Evolutionary conservation across 2,888 invertebrate genomes (phyloP), one percentile per base, ranked within the genome.

Genomic region (Baccha elongata): DNA sequence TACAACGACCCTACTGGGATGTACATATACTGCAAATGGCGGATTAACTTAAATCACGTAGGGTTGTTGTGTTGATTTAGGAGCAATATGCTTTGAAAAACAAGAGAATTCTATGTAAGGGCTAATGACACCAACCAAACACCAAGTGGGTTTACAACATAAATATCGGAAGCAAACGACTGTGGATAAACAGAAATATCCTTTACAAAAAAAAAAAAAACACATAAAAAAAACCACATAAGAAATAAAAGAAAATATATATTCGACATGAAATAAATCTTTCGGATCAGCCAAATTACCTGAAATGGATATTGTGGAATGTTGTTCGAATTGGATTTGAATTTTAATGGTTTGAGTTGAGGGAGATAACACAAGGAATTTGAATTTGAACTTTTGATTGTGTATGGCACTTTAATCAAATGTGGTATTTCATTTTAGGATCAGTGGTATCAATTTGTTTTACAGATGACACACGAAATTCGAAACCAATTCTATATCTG

Each of bases 21-120:
- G 17, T 11, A 3, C 7, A 42, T 17, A 50, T 48, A 48, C 48
- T 64, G 55, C 62, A 80, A 80, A 80, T 69, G 50, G 74, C 58
- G 81, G 65, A 81, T 81, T 76, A 76, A 67, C 76, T 76, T 81
- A 76, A 81, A 81, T 76, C 76, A 81, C 81, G 65, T 52, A 42
- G 52, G 58, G 65, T 76, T 76, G 65, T 48, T 46, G 52, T 76
- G 81, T 71, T 81, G 76, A 81, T 76, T 81, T 76, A 76, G 71
- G 76, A 67, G 76, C 58, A 67, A 81, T 37, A 60, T 69, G 71
- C 44, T 65, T 29, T 32, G 64, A 62, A 37, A 37, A 37, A 37
- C 44, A 3, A 35, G 44, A n/a, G 13, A 21, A 29, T 10, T 29
- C 73, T 58, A 15, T 52, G 13, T 29, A 17, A 2, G 15, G 71